phyloP scores from a whole-genome alignment of 2,113 vertebrate species.

The Pitta sordida region DNA sequence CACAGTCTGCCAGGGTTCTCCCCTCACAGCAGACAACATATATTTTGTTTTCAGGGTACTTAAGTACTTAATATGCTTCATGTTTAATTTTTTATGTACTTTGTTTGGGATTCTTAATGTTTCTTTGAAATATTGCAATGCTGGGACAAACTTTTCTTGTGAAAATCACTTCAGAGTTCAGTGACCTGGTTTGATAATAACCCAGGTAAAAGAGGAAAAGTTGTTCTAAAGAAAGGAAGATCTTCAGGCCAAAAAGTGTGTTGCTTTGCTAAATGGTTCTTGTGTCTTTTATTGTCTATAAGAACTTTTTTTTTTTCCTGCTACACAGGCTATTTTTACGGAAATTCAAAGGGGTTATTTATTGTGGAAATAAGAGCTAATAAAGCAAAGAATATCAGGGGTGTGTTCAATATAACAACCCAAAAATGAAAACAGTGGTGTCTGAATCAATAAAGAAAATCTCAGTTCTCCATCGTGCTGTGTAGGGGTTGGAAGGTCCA shows the following conservation, averaged over 20 bases:
- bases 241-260: background rate
- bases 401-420: background rate
- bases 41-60: background rate
- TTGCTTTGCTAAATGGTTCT: background rate
- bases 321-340: background rate
- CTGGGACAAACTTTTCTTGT: background rate
- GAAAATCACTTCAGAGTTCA: background rate
- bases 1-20: background rate
- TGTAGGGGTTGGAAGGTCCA: slow-evolving; percentile 5
- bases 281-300: background rate
- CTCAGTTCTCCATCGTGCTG: background rate
- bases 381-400: background rate
- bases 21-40: background rate
- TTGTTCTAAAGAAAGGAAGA: background rate
- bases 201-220: background rate
- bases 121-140: background rate
- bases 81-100: background rate
- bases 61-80: background rate
- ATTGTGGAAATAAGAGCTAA: background rate
- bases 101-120: background rate
- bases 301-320: background rate
- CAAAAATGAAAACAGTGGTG: background rate
- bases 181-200: background rate
- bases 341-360: background rate
- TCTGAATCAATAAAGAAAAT: background rate